phyloP scores from a whole-genome alignment of 2,888 invertebrate genomes.

The Portevinia maculata region DNA sequence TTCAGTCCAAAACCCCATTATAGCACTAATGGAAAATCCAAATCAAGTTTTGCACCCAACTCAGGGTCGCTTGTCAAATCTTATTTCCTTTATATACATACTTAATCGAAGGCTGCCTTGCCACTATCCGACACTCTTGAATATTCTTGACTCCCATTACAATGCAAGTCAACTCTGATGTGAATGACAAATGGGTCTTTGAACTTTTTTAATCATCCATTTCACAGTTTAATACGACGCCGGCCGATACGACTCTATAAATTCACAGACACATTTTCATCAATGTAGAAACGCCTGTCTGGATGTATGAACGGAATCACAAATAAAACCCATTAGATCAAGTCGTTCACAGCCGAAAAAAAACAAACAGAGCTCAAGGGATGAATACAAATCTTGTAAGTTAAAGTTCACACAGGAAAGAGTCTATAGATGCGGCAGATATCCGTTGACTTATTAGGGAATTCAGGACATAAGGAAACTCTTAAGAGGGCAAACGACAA shows the following conservation, averaged over 20 bases:
- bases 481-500: conserved; percentile 4
- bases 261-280: neutral
- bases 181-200: neutral
- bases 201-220: neutral
- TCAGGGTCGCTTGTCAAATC: no score
- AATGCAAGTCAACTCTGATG: neutral
- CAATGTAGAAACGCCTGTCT: neutral
- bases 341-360: neutral
- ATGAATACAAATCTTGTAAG: conserved; percentile 12
- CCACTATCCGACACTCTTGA: no score
- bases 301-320: neutral
- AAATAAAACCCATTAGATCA: conserved; percentile 9
- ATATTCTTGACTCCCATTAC: no score
- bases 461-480: neutral
- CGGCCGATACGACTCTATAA: neutral
- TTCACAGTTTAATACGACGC: neutral
- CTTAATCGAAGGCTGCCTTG: no score
- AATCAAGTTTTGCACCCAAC: no score
- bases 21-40: no score
- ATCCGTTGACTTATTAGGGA: neutral
- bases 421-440: neutral
- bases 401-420: conserved; percentile 4
- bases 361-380: neutral
- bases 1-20: no score
- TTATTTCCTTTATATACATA: no score